These are phyloP conservation scores for Poeciliopsis paucimaculata DNA, from an alignment of 2,797 vertebrate species.

Conservation along the genomic window DNA sequence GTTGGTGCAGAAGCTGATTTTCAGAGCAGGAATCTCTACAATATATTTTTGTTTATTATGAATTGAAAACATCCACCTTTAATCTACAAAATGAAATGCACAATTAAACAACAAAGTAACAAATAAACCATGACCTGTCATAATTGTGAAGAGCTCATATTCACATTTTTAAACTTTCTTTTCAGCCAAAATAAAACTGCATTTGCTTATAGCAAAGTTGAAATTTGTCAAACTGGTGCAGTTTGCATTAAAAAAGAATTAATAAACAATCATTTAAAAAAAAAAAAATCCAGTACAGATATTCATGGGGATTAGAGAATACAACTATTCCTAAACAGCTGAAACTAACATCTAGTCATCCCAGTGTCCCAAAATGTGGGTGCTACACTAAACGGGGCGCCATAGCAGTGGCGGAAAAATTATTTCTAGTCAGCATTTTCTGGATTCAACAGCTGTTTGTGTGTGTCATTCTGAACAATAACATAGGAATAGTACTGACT, in stretches of 20 bases:
- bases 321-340: too few species aligned
- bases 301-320: too few species aligned
- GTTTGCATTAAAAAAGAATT: neutral
- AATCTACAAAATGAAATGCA: neutral
- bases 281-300: neutral
- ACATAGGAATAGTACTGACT: neutral
- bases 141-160: neutral
- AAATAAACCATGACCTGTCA: constrained; percentile 20
- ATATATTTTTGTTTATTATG: neutral
- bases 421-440: too few species aligned
- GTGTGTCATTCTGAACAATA: too few species aligned
- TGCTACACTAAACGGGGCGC: too few species aligned
- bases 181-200: neutral
- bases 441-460: too few species aligned
- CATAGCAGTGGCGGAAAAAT: too few species aligned
- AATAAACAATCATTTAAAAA: neutral
- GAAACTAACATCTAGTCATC: neutral
- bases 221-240: neutral
- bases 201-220: neutral
- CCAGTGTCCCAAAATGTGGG: too few species aligned
- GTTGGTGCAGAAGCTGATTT: neutral
- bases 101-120: constrained; percentile 6
- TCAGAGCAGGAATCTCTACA: neutral
- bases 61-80: neutral
- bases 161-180: neutral